Conservation (phyloP, 2,888 invertebrate species). For the Epirrhoe tristata region DNA sequence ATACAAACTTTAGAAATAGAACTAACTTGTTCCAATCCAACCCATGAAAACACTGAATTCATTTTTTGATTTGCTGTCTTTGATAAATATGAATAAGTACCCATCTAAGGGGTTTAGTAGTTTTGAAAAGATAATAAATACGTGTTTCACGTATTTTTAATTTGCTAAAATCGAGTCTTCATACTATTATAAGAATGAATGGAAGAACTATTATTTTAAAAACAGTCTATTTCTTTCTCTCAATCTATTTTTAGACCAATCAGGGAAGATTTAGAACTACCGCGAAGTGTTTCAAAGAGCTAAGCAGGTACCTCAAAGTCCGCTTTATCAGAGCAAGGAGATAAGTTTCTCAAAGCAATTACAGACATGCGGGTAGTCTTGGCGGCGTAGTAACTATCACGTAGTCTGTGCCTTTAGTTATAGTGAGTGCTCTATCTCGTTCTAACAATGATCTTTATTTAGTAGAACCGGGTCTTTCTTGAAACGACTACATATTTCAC, state of each 20-base stretch:
- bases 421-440: not conserved
- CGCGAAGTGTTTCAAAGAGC: conserved; percentile 7
- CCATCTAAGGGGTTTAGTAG: too few species aligned
- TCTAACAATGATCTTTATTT: not conserved
- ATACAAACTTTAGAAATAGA: too few species aligned
- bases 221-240: not conserved
- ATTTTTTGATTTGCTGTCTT: too few species aligned
- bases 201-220: not conserved
- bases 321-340: conserved; percentile 25
- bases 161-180: too few species aligned
- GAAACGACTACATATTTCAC: too few species aligned
- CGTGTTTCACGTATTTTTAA: too few species aligned
- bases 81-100: too few species aligned
- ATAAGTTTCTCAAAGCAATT: conserved; percentile 35
- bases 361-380: conserved; percentile 33
- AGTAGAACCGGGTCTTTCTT: too few species aligned
- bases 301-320: conserved; percentile 5
- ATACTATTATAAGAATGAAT: too few species aligned
- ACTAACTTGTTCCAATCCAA: too few species aligned
- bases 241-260: not conserved
- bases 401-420: conserved; percentile 18
- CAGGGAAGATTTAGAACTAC: not conserved
- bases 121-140: too few species aligned
- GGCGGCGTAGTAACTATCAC: conserved; percentile 1
- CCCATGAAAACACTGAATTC: too few species aligned